Conservation (phyloP, 64 coral and sea anemone species). For the Exaiptasia diaphana region DNA sequence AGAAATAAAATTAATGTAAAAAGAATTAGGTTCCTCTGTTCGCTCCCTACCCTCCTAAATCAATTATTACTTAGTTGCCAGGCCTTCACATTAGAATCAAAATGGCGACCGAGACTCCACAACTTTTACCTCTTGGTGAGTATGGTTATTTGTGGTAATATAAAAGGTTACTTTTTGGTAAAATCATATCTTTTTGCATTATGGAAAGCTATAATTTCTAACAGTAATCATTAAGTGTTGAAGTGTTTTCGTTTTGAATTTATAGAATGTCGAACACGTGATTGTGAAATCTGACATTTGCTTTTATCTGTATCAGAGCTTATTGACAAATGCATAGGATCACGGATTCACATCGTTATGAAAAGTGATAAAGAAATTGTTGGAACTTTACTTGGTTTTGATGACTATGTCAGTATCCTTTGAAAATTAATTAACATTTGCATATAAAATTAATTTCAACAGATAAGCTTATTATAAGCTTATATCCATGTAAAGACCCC, state of each 20-base stretch:
- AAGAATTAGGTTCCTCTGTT: no score
- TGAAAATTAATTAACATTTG: no score
- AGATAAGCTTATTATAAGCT: no score
- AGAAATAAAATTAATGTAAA: no score
- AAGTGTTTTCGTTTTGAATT: not conserved
- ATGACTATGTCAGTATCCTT: constrained; percentile 99
- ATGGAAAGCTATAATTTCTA: not conserved
- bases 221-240: not conserved
- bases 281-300: no score
- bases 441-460: no score
- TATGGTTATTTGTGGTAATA: not conserved
- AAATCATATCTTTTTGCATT: not conserved
- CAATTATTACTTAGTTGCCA: no score
- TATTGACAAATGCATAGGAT: constrained; percentile 97
- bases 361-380: constrained; percentile 99
- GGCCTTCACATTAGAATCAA: not conserved
- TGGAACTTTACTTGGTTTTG: constrained; percentile 89
- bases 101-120: constrained; percentile 39
- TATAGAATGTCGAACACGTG: not conserved
- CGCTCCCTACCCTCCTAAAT: no score
- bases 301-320: constrained; percentile 59
- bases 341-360: constrained; percentile 98
- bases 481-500: no score
- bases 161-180: not conserved
- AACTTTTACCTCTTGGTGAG: constrained; percentile 59